Base-by-base conservation (phyloP, 2,113 vertebrate species). In the Tragelaphus buxtoni region DNA sequence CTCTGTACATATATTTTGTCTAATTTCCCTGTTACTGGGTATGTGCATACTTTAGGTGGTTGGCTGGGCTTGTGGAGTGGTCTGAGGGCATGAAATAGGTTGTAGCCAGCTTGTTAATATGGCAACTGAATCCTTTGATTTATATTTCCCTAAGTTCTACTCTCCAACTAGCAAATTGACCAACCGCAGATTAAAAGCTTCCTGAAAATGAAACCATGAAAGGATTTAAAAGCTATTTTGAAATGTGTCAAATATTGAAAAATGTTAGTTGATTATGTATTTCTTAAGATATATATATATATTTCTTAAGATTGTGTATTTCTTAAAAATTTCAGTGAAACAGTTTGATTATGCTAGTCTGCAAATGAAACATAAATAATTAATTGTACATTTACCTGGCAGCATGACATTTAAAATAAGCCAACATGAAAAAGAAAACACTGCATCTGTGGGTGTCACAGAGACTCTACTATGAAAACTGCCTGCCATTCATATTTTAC, bases 211-310 rank as follows among this genome's bases (percentile, higher is more conserved):
- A 90, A 90, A 63, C 63, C 7, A 0, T 69, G 61, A 65, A 93
- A 39, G 85, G 55, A 95, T 60, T 93, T 88, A 74, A 97, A 92
- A 86, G 22, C 32, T 97, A 76, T 92, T 88, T 76, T 95, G 58
- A 76, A 79, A 56, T 94, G 39, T 63, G 26, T 85, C 35, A 90
- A 72, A 81, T 32, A 65, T 87, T 86, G 53, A 93, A 95, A 91
- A 93, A 55, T 88, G 49, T 65, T 91, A 47, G 42, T 39, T 79
- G 49, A 81, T 65, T 55, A 26, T 55, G 32, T 79, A 89, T 95
- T 89, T 82, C 79, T 86, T 80, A 89, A 93, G 56, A 61, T 30
- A 61, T 61, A 60, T 5, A 60, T 60, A 30, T 61, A 30, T 61
- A 30, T 60, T 13, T 60, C 26, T 82, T 79, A 85, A 94, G 49